A percentile compares a stretch with the other conserved stretches of the same genome.
Conservation (phyloP, 2,113 vertebrate species). For the Gadus chalcogrammus region DNA sequence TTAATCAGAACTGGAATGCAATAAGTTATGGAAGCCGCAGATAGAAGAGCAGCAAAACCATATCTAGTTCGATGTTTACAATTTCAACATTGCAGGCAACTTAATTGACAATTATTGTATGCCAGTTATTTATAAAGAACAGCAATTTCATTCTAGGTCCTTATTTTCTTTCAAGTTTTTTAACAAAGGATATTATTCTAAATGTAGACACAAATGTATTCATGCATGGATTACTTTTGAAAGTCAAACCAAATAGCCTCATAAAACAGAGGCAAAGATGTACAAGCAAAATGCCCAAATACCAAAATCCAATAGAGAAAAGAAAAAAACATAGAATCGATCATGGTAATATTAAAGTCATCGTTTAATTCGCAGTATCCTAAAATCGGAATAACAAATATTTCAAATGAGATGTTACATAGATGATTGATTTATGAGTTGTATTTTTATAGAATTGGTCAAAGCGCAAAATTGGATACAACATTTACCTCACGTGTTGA, state of each 20-base stretch:
- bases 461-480: not conserved
- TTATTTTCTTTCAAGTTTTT: too few species aligned
- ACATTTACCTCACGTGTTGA: not conserved
- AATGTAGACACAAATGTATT: too few species aligned
- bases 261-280: constrained; percentile 63
- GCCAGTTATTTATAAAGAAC: not conserved
- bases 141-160: not conserved
- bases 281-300: constrained; percentile 13
- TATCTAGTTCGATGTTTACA: not conserved
- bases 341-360: not conserved
- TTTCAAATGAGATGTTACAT: too few species aligned
- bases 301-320: not conserved
- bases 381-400: not conserved
- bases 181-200: too few species aligned
- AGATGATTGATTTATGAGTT: too few species aligned
- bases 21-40: constrained; percentile 2
- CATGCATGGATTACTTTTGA: not conserved
- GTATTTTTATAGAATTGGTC: too few species aligned
- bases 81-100: not conserved
- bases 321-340: not conserved
- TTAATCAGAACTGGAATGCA: constrained; percentile 1
- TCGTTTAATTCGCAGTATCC: too few species aligned
- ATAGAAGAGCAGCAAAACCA: not conserved
- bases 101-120: not conserved
- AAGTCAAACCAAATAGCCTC: constrained; percentile 38